Conservation (phyloP, 2,888 invertebrate species). For the Dendrolimus pini region DNA sequence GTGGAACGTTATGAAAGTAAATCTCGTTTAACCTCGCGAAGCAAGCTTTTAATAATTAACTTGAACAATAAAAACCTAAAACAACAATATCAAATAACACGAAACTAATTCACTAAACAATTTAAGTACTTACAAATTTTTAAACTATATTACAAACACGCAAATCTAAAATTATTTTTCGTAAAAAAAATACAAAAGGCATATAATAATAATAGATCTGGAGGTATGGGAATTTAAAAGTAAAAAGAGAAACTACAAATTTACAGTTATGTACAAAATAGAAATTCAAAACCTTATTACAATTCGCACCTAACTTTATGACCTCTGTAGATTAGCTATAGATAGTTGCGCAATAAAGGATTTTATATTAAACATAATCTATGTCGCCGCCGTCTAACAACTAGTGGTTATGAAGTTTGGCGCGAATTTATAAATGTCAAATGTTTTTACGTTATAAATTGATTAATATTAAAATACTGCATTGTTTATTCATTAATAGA, state of each 20-base stretch:
- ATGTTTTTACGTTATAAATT: conserved; percentile 29
- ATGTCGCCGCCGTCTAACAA: too few species aligned
- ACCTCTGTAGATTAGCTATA: too few species aligned
- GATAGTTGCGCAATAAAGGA: too few species aligned
- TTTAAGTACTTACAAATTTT: neutral
- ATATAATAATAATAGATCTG: conserved; percentile 22
- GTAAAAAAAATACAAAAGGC: conserved; percentile 49
- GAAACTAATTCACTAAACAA: neutral
- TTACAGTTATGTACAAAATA: conserved; percentile 72
- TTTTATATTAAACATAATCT: too few species aligned
- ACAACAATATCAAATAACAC: neutral
- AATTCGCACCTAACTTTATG: neutral
- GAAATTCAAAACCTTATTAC: conserved; percentile 53
- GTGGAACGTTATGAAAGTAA: too few species aligned
- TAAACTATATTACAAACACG: neutral
- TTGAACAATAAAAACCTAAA: neutral
- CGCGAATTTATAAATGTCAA: too few species aligned
- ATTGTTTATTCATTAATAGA: conserved; percentile 44
- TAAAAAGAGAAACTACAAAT: conserved; percentile 41
- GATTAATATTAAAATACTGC: conserved; percentile 59
- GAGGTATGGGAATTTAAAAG: conserved; percentile 40
- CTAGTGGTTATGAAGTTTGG: too few species aligned
- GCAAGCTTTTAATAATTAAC: too few species aligned
- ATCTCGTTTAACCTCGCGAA: too few species aligned
- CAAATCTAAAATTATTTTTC: conserved; percentile 12